phyloP scores from a whole-genome alignment of 2,797 vertebrate species.

The Neostethus bicornis region DNA sequence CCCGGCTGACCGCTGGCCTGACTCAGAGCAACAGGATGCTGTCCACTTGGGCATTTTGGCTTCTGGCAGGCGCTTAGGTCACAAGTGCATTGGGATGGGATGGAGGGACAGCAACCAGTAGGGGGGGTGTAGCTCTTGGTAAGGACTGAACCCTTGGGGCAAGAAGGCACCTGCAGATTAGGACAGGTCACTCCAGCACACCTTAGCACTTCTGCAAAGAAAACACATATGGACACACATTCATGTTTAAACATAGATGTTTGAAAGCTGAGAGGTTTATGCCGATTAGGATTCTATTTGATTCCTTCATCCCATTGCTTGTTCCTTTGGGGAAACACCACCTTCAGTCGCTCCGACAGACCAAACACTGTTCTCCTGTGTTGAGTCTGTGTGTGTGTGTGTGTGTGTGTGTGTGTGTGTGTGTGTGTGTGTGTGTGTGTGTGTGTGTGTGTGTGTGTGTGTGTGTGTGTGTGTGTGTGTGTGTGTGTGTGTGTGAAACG shows the following conservation, averaged over 20 bases:
- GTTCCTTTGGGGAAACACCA: not conserved
- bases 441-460: constrained; percentile 14
- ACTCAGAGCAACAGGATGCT: constrained; percentile 57
- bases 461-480: constrained; percentile 13
- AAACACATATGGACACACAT: constrained; percentile 26
- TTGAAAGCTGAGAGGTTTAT: not conserved
- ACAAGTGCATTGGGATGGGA: constrained; percentile 77
- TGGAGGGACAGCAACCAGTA: constrained; percentile 77
- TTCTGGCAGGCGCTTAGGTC: constrained; percentile 68
- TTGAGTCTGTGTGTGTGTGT: constrained; percentile 9
- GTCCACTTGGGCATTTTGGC: constrained; percentile 72
- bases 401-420: constrained; percentile 13
- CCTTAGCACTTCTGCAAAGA: constrained; percentile 72
- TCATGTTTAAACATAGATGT: not conserved
- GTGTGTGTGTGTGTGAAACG: constrained; percentile 11
- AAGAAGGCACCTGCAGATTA: constrained; percentile 60
- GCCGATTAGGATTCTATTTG: accelerated
- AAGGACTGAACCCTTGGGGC: constrained; percentile 77
- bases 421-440: constrained; percentile 11
- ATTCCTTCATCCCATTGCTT: not conserved
- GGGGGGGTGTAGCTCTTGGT: constrained; percentile 77
- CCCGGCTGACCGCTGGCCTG: constrained; percentile 77
- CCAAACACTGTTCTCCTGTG: constrained; percentile 38
- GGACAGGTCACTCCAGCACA: constrained; percentile 77
- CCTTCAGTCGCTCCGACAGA: constrained; percentile 29